phyloP scores from a whole-genome alignment of 2,888 invertebrate genomes.

The Noctuana brunneofusca region DNA sequence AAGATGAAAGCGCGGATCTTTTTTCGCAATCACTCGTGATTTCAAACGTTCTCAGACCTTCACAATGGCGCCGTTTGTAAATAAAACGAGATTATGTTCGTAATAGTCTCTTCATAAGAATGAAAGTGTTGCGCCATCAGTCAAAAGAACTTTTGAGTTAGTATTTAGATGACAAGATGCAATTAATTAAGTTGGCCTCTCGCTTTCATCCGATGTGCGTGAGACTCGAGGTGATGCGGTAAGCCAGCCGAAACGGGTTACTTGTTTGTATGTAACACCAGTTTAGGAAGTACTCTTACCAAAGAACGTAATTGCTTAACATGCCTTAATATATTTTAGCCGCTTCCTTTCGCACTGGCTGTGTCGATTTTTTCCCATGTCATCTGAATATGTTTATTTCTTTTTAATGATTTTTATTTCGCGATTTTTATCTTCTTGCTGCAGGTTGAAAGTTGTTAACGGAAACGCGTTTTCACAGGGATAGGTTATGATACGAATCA shows the following conservation, averaged over 20 bases:
- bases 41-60: constrained; percentile 49
- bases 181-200: constrained; percentile 60
- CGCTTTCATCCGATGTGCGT: constrained; percentile 42
- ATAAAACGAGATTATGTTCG: constrained; percentile 42
- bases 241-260: constrained; percentile 32
- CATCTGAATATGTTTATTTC: background rate
- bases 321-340: constrained; percentile 14
- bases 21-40: constrained; percentile 44
- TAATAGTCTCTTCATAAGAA: constrained; percentile 44
- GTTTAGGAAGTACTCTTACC: constrained; percentile 32
- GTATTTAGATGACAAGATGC: constrained; percentile 46
- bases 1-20: constrained; percentile 58
- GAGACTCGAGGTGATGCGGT: constrained; percentile 33
- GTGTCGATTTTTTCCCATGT: constrained; percentile 14
- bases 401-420: background rate
- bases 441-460: background rate
- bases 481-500: no score
- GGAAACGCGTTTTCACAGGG: background rate
- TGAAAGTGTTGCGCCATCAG: constrained; percentile 66
- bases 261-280: constrained; percentile 31
- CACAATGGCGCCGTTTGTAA: constrained; percentile 48
- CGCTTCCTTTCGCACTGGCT: constrained; percentile 12
- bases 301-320: constrained; percentile 27
- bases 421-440: background rate
- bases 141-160: constrained; percentile 51